A percentile compares a stretch with the other conserved stretches of the same genome.
Conservation (phyloP, 2,797 vertebrate species). For the Hephaestus fuliginosus region DNA sequence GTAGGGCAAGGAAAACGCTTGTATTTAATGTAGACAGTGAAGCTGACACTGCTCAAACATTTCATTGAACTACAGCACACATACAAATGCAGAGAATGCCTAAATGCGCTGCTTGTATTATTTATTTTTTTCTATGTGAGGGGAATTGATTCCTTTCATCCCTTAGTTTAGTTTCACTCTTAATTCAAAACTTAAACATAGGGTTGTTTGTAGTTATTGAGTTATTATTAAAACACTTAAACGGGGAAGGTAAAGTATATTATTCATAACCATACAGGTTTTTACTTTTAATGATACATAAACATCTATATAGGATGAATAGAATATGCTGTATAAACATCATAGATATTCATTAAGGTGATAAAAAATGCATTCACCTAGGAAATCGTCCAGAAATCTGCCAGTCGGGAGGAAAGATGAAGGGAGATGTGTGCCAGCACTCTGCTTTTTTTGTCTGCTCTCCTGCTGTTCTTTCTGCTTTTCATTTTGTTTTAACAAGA, state of each 20-base stretch:
- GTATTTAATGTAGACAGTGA: conserved; percentile 17
- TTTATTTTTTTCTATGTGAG: neutral
- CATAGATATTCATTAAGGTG: conserved; percentile 66
- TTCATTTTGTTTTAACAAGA: conserved; percentile 67
- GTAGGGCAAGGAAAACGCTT: conserved; percentile 16
- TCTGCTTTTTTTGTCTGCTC: conserved; percentile 45
- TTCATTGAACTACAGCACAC: neutral
- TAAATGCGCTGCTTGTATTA: neutral
- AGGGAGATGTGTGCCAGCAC: conserved; percentile 58
- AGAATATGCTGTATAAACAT: conserved; percentile 45
- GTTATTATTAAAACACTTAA: conserved; percentile 44
- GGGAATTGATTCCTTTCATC: conserved; percentile 6
- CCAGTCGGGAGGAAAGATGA: conserved; percentile 62
- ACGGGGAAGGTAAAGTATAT: conserved; percentile 25
- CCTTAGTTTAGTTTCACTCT: conserved; percentile 27
- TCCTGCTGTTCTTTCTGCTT: conserved; percentile 53
- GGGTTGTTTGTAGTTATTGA: neutral
- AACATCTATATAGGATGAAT: conserved; percentile 43
- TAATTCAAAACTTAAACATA: conserved; percentile 26
- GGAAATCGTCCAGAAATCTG: conserved; percentile 72
- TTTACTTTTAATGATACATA: conserved; percentile 57
- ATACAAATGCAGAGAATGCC: conserved; percentile 11
- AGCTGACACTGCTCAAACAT: conserved; percentile 7
- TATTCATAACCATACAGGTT: conserved; percentile 41
- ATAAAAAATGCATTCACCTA: conserved; percentile 63